Percentiles rank a stretch among this genome's conserved stretches.
These are phyloP conservation scores for Ptychodera flava DNA, from an alignment of 35 echinoderm and acorn worm species.

Conservation along the genomic window DNA sequence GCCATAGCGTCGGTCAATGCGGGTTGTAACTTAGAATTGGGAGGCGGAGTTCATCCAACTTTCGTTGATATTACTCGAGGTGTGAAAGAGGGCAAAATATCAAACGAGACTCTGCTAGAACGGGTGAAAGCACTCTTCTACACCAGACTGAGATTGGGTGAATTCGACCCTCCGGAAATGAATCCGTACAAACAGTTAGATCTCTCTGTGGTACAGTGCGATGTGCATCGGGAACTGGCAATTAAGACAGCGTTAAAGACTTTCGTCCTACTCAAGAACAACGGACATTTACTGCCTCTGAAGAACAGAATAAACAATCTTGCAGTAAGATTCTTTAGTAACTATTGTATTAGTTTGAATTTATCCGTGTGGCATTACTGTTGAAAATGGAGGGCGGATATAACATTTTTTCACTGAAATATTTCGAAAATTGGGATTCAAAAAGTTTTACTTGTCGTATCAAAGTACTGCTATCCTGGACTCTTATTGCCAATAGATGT, in stretches of 20 bases:
- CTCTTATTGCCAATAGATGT: no score
- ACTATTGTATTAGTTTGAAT: no score
- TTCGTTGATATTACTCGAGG: conserved; percentile 49
- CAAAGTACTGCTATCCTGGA: no score
- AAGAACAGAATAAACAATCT: conserved; percentile 36
- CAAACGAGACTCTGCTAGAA: conserved; percentile 21
- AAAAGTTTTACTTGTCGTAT: no score
- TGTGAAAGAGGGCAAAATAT: conserved; percentile 39
- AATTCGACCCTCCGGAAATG: conserved; percentile 78
- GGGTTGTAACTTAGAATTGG: conserved; percentile 82
- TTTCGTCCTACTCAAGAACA: conserved; percentile 92
- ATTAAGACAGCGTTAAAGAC: conserved; percentile 55
- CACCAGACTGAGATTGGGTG: conserved; percentile 79
- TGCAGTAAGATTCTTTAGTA: no score
- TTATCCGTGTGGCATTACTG: no score
- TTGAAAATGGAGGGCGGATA: no score
- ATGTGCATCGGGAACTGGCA: conserved; percentile 47
- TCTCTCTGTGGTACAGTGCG: conserved; percentile 37
- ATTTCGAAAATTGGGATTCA: no score
- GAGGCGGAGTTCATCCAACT: conserved; percentile 12
- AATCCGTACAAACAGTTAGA: conserved; percentile 64
- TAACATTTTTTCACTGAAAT: no score
- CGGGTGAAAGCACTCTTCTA: conserved; percentile 70
- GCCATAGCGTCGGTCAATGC: conserved; percentile 49
- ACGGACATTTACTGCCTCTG: conserved; percentile 39